Conservation (phyloP, 1,140 invertebrate genomes). For the Cardiocondyla obscurior region DNA sequence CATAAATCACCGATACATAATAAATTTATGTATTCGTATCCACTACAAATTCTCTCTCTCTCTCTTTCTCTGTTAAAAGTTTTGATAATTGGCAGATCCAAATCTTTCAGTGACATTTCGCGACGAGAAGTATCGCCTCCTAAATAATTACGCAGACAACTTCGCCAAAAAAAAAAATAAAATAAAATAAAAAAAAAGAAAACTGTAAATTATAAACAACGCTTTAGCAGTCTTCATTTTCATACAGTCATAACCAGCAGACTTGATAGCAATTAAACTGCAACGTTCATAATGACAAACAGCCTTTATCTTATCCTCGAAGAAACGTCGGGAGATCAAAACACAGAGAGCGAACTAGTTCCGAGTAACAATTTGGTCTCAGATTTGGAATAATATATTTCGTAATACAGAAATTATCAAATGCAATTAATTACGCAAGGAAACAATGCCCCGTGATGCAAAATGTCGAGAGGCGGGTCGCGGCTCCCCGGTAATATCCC, state of each 20-base stretch:
- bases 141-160: conserved; percentile 26
- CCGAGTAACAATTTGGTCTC: background rate
- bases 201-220: conserved; percentile 17
- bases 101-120: background rate
- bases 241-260: conserved; percentile 27
- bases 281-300: conserved; percentile 4
- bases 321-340: background rate
- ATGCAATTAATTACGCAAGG: background rate
- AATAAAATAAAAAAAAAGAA: too few relatives aligned
- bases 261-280: background rate
- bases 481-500: conserved; percentile 50
- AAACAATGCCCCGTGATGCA: background rate
- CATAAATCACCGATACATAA: conserved; percentile 61
- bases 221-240: background rate
- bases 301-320: background rate
- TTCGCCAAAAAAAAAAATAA: background rate
- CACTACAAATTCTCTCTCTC: too few relatives aligned
- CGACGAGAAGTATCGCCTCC: background rate
- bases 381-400: background rate
- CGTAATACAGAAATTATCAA: background rate
- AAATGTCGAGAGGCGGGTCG: conserved; percentile 7
- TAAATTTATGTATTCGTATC: conserved; percentile 5
- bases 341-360: background rate
- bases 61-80: too few relatives aligned
- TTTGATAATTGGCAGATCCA: background rate